phyloP scores from a whole-genome alignment of 2,888 invertebrate species.

The Drosophila falleni region DNA sequence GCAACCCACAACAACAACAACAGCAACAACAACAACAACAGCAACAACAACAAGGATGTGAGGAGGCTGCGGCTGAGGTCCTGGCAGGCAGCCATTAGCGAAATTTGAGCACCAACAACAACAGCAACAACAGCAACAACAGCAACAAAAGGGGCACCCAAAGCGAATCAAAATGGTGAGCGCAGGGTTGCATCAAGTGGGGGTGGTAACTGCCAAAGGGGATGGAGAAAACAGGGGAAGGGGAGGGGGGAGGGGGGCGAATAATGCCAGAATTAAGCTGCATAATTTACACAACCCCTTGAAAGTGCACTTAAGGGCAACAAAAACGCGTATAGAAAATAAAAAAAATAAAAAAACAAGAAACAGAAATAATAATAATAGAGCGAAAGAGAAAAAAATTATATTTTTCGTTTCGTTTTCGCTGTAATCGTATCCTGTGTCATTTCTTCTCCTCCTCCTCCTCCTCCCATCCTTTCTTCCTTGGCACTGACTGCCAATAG shows the following conservation, averaged over 20 bases:
- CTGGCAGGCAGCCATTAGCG: constrained; percentile 80
- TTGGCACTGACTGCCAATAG: constrained; percentile 70
- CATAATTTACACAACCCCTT: constrained; percentile 79
- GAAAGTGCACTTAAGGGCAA: constrained; percentile 71
- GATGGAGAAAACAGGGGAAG: not conserved
- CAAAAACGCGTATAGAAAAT: constrained; percentile 18
- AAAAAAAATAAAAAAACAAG: constrained; percentile 32
- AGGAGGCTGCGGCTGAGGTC: constrained; percentile 61
- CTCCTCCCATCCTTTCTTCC: not conserved
- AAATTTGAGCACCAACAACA: constrained; percentile 73
- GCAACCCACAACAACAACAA: constrained; percentile 38
- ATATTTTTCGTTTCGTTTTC: constrained; percentile 47
- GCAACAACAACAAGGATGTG: constrained; percentile 13
- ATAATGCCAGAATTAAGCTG: constrained; percentile 75
- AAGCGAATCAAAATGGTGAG: constrained; percentile 68
- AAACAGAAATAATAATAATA: constrained; percentile 39
- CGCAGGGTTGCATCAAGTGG: constrained; percentile 44
- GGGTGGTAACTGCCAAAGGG: constrained; percentile 9
- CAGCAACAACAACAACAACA: constrained; percentile 15
- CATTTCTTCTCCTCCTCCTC: not conserved
- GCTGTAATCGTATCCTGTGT: constrained; percentile 30
- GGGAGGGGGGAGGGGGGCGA: constrained; percentile 19
- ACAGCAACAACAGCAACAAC: constrained; percentile 40
- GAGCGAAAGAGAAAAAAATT: constrained; percentile 18
- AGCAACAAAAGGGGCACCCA: constrained; percentile 63